Conservation (phyloP, 2,888 invertebrate genomes). For the Brenthis hecate region DNA sequence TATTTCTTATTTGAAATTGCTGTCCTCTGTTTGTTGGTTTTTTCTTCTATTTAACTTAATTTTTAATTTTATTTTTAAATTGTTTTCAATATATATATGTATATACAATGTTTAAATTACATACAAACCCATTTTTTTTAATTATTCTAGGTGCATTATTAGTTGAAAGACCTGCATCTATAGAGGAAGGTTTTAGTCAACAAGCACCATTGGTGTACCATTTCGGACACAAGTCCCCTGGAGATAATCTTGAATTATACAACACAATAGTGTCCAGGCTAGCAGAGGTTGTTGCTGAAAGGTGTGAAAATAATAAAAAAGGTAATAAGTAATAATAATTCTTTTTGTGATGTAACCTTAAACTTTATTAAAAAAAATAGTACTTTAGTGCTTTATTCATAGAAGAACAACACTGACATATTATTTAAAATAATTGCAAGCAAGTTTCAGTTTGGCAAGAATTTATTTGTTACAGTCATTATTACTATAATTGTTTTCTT, state of each 20-base stretch:
- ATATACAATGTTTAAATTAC: neutral
- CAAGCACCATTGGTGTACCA: conserved; percentile 96
- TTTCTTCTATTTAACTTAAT: no score
- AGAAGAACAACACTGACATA: no score
- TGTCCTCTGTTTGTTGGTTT: no score
- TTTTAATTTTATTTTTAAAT: no score
- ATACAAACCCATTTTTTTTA: conserved; percentile 1
- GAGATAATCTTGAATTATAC: conserved; percentile 90
- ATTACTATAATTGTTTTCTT: no score
- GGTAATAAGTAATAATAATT: conserved; percentile 69
- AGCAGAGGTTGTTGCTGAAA: conserved; percentile 92
- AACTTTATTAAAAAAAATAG: no score
- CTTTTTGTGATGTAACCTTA: no score
- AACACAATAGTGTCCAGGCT: conserved; percentile 91
- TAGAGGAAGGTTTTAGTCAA: conserved; percentile 97
- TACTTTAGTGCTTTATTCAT: no score
- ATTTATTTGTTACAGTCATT: no score
- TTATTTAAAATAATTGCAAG: no score
- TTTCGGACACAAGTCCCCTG: conserved; percentile 92
- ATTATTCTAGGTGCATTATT: conserved; percentile 86
- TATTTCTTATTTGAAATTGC: no score
- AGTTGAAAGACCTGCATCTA: conserved; percentile 95
- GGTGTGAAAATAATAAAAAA: conserved; percentile 93
- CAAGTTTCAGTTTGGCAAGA: no score
- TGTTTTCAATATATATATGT: neutral